Percentiles rank a stretch among this genome's conserved stretches.
These are phyloP conservation scores for Drosophila subpulchrella DNA, from an alignment of 1,140 invertebrate species.

Conservation along the genomic window DNA sequence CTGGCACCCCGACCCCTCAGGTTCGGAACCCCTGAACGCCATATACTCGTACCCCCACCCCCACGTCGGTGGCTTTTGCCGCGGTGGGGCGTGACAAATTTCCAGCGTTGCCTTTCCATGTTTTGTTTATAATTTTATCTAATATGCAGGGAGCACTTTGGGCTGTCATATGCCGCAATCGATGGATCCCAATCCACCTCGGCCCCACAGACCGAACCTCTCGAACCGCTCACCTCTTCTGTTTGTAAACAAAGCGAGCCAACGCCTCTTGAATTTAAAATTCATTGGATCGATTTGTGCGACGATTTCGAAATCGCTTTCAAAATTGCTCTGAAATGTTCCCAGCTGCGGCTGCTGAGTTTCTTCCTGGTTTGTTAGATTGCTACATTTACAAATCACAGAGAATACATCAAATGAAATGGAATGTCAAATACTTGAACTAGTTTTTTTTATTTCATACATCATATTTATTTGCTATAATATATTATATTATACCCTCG, in stretches of 20 bases:
- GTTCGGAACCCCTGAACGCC: neutral
- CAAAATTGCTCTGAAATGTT: conserved; percentile 38
- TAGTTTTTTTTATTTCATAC: no score
- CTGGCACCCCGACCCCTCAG: conserved; percentile 15
- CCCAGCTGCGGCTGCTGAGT: conserved; percentile 24
- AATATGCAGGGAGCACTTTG: conserved; percentile 66
- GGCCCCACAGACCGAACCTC: conserved; percentile 9
- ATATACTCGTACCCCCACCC: conserved; percentile 7
- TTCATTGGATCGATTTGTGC: conserved; percentile 43
- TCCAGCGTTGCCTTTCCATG: conserved; percentile 65
- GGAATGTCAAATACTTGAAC: no score
- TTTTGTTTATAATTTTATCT: conserved; percentile 81
- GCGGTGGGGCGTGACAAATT: conserved; percentile 74
- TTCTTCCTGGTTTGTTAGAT: conserved; percentile 11
- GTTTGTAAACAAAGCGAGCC: conserved; percentile 70
- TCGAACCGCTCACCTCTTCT: conserved; percentile 7
- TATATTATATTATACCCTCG: no score
- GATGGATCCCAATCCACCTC: conserved; percentile 28
- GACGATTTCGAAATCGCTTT: conserved; percentile 66
- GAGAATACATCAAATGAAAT: neutral
- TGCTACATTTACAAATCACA: neutral
- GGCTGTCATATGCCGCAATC: conserved; percentile 52
- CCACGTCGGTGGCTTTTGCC: conserved; percentile 8
- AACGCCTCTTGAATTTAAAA: conserved; percentile 64
- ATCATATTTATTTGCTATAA: no score